A percentile compares a stretch with the other conserved stretches of the same genome.
Evolutionary conservation across 2,888 invertebrate species (phyloP).

Genomic region (Agrypnus murinus): DNA sequence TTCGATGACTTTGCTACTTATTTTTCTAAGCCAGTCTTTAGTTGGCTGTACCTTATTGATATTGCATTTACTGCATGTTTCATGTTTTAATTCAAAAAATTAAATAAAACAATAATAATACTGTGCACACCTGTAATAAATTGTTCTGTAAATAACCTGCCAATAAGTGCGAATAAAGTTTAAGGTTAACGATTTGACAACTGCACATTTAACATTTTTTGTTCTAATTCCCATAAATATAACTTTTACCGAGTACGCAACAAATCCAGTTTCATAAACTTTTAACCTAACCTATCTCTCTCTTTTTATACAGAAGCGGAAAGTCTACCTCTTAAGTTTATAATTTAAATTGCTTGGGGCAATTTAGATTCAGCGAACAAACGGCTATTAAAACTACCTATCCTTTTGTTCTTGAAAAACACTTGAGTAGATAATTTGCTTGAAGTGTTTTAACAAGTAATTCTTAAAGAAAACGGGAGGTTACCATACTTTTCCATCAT

Average conservation of each 20-base stretch:
- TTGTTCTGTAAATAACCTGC: slow-evolving; percentile 14
- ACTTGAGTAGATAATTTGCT: too few species aligned
- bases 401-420: background rate
- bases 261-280: slow-evolving; percentile 19
- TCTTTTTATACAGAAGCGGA: slow-evolving; percentile 12
- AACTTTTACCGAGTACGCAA: slow-evolving; percentile 10
- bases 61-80: slow-evolving; percentile 1
- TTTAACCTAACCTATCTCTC: slow-evolving; percentile 1
- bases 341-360: slow-evolving; percentile 10
- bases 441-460: too few species aligned
- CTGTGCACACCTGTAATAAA: slow-evolving; percentile 25
- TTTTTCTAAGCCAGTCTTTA: too few species aligned
- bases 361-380: background rate
- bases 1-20: too few species aligned
- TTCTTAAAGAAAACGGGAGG: too few species aligned
- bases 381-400: background rate
- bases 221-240: slow-evolving; percentile 11
- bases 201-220: background rate
- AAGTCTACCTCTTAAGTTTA: slow-evolving; percentile 4
- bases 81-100: background rate
- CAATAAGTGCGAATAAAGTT: slow-evolving; percentile 5
- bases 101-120: slow-evolving; percentile 10
- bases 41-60: background rate
- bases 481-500: too few species aligned
- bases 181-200: slow-evolving; percentile 25